phyloP scores from a whole-genome alignment of 2,113 vertebrate genomes.

The Orthonyx spaldingii region DNA sequence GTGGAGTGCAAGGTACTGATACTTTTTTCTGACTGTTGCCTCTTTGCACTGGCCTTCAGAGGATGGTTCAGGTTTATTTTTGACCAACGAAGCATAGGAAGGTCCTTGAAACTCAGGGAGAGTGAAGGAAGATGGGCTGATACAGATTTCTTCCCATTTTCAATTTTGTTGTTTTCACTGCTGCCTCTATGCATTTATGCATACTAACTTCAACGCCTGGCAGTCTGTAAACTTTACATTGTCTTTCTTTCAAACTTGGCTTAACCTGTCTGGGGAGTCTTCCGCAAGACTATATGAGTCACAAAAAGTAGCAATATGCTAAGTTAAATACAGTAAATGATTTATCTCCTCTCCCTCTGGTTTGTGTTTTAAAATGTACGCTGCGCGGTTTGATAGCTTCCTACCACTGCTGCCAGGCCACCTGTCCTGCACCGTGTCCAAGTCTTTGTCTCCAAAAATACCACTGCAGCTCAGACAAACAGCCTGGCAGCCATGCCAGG shows the following conservation, averaged over 20 bases:
- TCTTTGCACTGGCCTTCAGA: neutral
- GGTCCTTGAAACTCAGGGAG: neutral
- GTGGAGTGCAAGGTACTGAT: neutral
- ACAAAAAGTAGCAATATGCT: conserved; percentile 52
- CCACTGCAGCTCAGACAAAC: conserved; percentile 47
- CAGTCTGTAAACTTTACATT: neutral
- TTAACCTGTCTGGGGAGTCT: conserved; percentile 1
- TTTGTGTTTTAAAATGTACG: conserved; percentile 46
- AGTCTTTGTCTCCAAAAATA: conserved; percentile 68
- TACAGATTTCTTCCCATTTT: neutral
- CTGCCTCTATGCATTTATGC: neutral
- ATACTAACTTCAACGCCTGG: neutral
- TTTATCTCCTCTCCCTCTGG: conserved; percentile 59
- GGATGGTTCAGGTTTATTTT: neutral
- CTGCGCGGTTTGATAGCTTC: conserved; percentile 55
- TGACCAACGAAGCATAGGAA: neutral
- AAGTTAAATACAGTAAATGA: conserved; percentile 66
- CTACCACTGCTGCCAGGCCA: conserved; percentile 61
- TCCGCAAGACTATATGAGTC: conserved; percentile 42
- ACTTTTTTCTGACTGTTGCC: neutral
- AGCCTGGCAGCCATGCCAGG: conserved; percentile 46
- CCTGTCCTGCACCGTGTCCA: conserved; percentile 20
- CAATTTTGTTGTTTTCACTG: neutral
- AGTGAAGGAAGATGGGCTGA: neutral
- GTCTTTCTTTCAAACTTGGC: conserved; percentile 1